Evolutionary conservation across 2,113 vertebrate genomes (phyloP), one percentile per base, ranked within the genome.

Genomic region (Paralichthys olivaceus): DNA sequence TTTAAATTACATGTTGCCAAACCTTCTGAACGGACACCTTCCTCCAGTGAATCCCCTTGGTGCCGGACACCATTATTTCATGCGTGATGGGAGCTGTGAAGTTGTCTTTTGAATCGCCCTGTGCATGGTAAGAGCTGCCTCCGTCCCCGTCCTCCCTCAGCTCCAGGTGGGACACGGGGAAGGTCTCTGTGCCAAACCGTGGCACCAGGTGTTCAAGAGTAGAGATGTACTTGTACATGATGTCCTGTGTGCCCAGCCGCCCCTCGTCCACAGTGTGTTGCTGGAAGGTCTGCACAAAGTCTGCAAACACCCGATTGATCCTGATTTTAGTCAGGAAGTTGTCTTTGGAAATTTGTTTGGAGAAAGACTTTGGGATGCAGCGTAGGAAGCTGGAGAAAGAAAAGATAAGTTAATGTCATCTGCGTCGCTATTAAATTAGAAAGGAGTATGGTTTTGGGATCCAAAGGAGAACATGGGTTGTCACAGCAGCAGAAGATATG

Each of bases 161-260:
- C 0, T 93, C 86, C 84, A 97, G 68, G 17, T 80, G 74, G 0
- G 90, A 72, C 0, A 88, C 94, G 0, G 77, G 43, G 54, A 96
- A 95, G 0, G 81, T 54, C 86, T 99, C 97, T 0, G 74, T 60
- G 0, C 96, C 96, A 0, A 97, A 98, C 3, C 74, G 26, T 0
- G 95, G 95, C 0, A 94, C 95, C 58, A 99, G 86, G 17, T 91
- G 93, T 78, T 99, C 97, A 0, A 99, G 84, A 0, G 96, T 98
- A 11, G 95, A 95, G 77, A 99, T 80, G 89, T 99, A 98, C 51
- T 97, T 99, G 61, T 94, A 96, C 94, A 98, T 96, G 73, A 98
- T 56, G 23, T 95, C 94, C 17, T 95, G 94, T 4, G 66, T 20
- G 1, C 94, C 92, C 17, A 98, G 92, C 17, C 63, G 82, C 0